Evolutionary conservation across 2,888 invertebrate genomes (phyloP), one percentile per base, ranked within the genome.

Genomic region (Callimorpha dominula): DNA sequence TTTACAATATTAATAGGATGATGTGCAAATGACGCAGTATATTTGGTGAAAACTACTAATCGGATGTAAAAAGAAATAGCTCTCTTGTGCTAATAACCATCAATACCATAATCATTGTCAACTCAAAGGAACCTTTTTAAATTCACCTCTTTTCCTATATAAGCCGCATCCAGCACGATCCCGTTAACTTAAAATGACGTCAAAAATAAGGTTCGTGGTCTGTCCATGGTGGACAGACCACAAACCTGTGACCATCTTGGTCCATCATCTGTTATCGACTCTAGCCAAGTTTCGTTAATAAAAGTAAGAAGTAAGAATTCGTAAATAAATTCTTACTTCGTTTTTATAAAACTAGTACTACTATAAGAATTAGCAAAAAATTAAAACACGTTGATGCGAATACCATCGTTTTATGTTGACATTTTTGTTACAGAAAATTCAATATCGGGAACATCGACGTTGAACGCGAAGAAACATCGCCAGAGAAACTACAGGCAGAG

Each of bases 401-500:
- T 49, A 0, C n/a, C n/a, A 70, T 70, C 52, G 49, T 67, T 75
- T 64, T n/a, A 75, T 50, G n/a, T 31, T 74, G 15, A 68, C 69
- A 76, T 75, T 85, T 67, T 86, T 86, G 82, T 93, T 93, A 46
- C 91, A 95, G 95, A 94, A 87, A 94, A 95, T 82, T 95, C 96
- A 81, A 91, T 95, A 90, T 95, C 96, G 17, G 95, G 95, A 0
- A 89, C 92, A 57, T 95, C 95, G n/a, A 96, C 96, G 54, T 80
- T 96, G 72, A 96, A 96, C 76, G 85, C 94, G 2, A 95, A 95
- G 88, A 95, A 95, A 82, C 92, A 93, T 72, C 89, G 95, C 31
- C 95, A 93, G 83, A 91, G 95, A 76, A 95, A 94, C 85, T 95
- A 93, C 83, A 92, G 96, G 76, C 96, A 96, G 85, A 96, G 95